Evolutionary conservation across 2,113 vertebrate species (phyloP), one percentile per base, ranked within the genome.

Genomic region (Poeciliopsis prolifica): DNA sequence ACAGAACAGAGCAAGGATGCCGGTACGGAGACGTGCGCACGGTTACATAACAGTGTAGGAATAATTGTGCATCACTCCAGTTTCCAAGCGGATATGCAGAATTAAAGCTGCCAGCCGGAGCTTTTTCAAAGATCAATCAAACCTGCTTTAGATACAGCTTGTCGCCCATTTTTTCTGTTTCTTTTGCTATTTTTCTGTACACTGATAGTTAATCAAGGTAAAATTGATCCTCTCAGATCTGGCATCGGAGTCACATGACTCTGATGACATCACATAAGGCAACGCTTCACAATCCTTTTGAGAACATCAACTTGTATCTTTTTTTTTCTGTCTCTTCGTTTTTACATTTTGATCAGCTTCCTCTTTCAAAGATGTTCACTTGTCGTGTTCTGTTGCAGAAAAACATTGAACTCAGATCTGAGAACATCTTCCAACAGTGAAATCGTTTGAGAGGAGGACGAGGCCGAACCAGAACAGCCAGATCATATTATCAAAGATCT

Each of bases 31-130:
- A 58, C 10, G 19, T 24, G 22, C 2, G 8, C 8, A n/a, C 51
- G 88, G 77, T 91, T 92, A 86, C 85, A 87, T 90, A 91, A 92
- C 80, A 77, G 69, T 76, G 51, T 7, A 29, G 74, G 74, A 68
- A 68, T 75, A 86, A 72, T 74, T 74, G 84, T 70, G 61, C 22
- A 44, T 44, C 30, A 28, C 65, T 44, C 63, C 28, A 72, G 28
- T 48, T 14, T 29, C 40, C 48, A 54, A 54, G 19, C 48, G 6
- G 51, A 10, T 58, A 58, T 10, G 3, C 7, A 24, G 5, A n/a
- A 5, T 58, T 58, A 58, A 58, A n/a, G 51, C 19, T 24, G 51
- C 22, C 10, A 58, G 24, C 44, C 5, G 1, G 44, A 48, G 15
- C 44, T 48, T 48, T 48, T 17, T 17, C 5, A 48, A 48, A 48